phyloP scores from a whole-genome alignment of 2,888 invertebrate genomes.

The Parnassius glacialis region DNA sequence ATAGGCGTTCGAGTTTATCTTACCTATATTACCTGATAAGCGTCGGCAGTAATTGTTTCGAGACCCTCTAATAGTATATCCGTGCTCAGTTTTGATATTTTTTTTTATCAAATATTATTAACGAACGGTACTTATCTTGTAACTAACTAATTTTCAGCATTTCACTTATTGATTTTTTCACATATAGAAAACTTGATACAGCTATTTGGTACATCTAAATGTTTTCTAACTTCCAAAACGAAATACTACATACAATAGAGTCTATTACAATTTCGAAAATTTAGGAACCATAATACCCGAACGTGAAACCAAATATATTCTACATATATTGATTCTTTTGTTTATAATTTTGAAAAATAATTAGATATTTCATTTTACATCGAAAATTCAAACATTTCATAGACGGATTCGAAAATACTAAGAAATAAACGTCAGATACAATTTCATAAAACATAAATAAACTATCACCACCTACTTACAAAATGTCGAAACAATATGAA shows the following conservation, averaged over 20 bases:
- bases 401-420: slow-evolving; percentile 77
- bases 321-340: slow-evolving; percentile 65
- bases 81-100: slow-evolving; percentile 73
- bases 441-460: slow-evolving; percentile 65
- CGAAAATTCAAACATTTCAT: slow-evolving; percentile 73
- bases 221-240: slow-evolving; percentile 74
- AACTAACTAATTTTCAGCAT: slow-evolving; percentile 74
- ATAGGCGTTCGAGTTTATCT: slow-evolving; percentile 56
- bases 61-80: slow-evolving; percentile 75
- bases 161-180: slow-evolving; percentile 68
- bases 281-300: slow-evolving; percentile 82
- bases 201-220: slow-evolving; percentile 79
- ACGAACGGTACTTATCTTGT: slow-evolving; percentile 72
- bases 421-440: slow-evolving; percentile 66
- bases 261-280: slow-evolving; percentile 81
- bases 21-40: slow-evolving; percentile 62
- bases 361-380: slow-evolving; percentile 67
- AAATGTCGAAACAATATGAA: slow-evolving; percentile 62
- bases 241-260: slow-evolving; percentile 79
- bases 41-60: slow-evolving; percentile 73
- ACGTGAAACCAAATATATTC: slow-evolving; percentile 75
- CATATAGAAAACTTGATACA: slow-evolving; percentile 80
- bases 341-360: slow-evolving; percentile 78
- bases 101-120: slow-evolving; percentile 63
- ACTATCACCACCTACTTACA: slow-evolving; percentile 70